Conservation (phyloP, 2,797 vertebrate species). For the Centropyge bicolor region DNA sequence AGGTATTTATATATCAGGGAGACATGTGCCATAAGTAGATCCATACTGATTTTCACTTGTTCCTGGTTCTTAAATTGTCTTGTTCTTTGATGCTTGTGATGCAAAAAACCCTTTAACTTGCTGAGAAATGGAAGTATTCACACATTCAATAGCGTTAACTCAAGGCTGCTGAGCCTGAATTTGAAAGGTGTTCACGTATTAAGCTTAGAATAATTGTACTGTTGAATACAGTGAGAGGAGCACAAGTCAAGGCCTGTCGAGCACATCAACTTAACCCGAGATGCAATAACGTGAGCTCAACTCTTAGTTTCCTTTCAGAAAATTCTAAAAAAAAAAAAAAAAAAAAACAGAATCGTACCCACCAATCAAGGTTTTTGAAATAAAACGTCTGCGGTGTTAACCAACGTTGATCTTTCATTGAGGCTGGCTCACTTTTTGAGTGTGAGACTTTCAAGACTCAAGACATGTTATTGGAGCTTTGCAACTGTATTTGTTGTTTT, state of each 20-base stretch:
- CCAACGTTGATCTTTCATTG: background rate
- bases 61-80: conserved; percentile 5
- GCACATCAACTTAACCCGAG: conserved; percentile 6
- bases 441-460: background rate
- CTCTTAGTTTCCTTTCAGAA: conserved; percentile 35
- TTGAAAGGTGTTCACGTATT: conserved; percentile 27
- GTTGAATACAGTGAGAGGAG: conserved; percentile 7
- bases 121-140: conserved; percentile 22
- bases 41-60: conserved; percentile 1
- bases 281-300: background rate
- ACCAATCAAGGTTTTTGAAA: conserved; percentile 26
- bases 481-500: background rate
- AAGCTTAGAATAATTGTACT: conserved; percentile 18
- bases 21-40: conserved; percentile 15
- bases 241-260: conserved; percentile 11
- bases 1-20: conserved; percentile 30
- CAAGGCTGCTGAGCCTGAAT: conserved; percentile 10
- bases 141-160: conserved; percentile 15
- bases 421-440: background rate
- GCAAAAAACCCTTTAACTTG: conserved; percentile 12
- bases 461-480: background rate
- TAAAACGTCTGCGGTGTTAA: conserved; percentile 21
- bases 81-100: conserved; percentile 1
- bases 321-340: no score
- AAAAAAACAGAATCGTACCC: background rate